phyloP scores from a whole-genome alignment of 2,888 invertebrate species.

The Scaptomyza caliginosa region DNA sequence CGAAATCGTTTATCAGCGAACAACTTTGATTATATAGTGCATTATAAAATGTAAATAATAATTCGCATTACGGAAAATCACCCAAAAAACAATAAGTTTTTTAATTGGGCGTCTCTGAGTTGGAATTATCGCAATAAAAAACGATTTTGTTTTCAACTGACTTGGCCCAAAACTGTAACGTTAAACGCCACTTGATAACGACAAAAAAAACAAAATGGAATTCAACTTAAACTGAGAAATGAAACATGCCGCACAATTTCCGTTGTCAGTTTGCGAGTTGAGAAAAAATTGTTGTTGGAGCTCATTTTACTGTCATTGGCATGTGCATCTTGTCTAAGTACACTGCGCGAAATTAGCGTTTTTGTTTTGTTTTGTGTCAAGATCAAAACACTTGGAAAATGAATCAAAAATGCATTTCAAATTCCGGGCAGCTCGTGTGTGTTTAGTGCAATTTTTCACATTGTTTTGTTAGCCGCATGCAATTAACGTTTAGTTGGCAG shows the following conservation, averaged over 20 bases:
- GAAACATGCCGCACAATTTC: constrained; percentile 48
- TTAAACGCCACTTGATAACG: constrained; percentile 10
- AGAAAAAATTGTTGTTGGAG: constrained; percentile 15
- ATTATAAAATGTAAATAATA: constrained; percentile 61
- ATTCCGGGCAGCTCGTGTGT: constrained; percentile 16
- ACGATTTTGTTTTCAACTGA: constrained; percentile 52
- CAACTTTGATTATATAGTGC: constrained; percentile 43
- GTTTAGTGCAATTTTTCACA: constrained; percentile 68
- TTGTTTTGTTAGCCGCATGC: constrained; percentile 52
- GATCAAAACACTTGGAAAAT: constrained; percentile 12
- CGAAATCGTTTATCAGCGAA: constrained; percentile 65
- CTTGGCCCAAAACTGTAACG: constrained; percentile 41
- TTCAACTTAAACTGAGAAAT: constrained; percentile 7
- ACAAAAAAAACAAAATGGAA: background rate
- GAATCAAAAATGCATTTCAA: constrained; percentile 5
- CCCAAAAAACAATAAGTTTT: constrained; percentile 11
- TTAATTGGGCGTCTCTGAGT: constrained; percentile 47
- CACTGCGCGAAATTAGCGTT: background rate
- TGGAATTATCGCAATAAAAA: constrained; percentile 38
- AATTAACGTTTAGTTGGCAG: constrained; percentile 61
- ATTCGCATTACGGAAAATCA: constrained; percentile 61
- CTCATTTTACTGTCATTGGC: constrained; percentile 6
- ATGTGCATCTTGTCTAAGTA: constrained; percentile 23
- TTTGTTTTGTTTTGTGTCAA: constrained; percentile 12
- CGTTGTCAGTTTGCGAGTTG: too few species aligned